Percentiles rank a stretch among this genome's conserved stretches.
Evolutionary conservation across 2,888 invertebrate species (phyloP).

Genomic region (Harpagoxenus sublaevis): DNA sequence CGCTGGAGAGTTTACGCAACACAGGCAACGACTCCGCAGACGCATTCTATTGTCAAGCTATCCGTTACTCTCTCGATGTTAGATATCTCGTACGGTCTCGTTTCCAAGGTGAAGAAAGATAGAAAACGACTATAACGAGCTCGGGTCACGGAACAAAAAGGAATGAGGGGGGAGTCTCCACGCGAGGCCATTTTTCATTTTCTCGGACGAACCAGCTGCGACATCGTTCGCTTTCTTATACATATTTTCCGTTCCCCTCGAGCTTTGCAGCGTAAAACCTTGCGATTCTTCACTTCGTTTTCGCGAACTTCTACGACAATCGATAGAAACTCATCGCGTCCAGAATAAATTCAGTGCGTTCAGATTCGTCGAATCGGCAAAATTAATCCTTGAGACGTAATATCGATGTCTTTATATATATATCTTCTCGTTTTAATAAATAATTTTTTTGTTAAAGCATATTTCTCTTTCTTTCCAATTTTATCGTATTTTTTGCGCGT

Average conservation of each 20-base stretch:
- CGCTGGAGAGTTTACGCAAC: conserved; percentile 6
- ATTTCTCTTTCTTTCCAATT: neutral
- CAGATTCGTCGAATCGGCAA: neutral
- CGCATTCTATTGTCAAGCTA: conserved; percentile 24
- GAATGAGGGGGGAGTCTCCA: neutral
- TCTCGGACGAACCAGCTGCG: conserved; percentile 29
- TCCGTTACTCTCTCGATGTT: conserved; percentile 21
- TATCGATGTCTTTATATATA: neutral
- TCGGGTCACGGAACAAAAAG: conserved; percentile 41
- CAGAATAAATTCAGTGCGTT: conserved; percentile 19
- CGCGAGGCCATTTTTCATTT: conserved; percentile 29
- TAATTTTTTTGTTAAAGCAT: conserved; percentile 5
- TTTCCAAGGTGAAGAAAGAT: conserved; percentile 5
- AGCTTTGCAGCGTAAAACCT: neutral
- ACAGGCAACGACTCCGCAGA: neutral
- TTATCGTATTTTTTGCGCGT: neutral
- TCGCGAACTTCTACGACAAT: conserved; percentile 6
- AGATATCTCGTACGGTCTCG: neutral
- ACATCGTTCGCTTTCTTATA: conserved; percentile 33
- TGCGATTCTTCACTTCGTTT: conserved; percentile 34
- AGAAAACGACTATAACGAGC: conserved; percentile 33
- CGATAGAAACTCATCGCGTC: conserved; percentile 30
- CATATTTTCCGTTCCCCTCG: conserved; percentile 32
- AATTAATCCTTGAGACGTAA: neutral
- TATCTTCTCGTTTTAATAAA: neutral